Conservation (phyloP, 2,113 vertebrate genomes). For the Grammomys dolichurus region DNA sequence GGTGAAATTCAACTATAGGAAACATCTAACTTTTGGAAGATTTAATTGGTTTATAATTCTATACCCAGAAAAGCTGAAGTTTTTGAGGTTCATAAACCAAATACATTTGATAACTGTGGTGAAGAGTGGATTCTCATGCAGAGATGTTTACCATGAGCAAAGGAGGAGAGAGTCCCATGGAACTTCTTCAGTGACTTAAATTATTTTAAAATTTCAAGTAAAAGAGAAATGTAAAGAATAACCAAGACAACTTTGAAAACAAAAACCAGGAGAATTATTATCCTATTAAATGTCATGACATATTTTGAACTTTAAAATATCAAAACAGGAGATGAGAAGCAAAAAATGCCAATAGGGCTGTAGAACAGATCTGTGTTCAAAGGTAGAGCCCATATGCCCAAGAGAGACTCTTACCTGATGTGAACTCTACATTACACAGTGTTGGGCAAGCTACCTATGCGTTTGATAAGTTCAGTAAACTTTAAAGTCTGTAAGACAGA, state of each 20-base stretch:
- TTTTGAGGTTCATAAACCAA: background rate
- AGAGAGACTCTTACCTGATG: background rate
- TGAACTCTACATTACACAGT: background rate
- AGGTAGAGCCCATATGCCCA: background rate
- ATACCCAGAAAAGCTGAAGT: background rate
- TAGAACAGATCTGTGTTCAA: background rate
- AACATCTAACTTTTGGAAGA: background rate
- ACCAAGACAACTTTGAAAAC: slow-evolving; percentile 32
- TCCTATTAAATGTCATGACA: background rate
- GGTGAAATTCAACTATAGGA: background rate
- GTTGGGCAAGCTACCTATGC: background rate
- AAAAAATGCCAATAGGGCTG: background rate
- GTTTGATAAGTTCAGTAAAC: background rate
- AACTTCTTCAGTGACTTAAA: background rate
- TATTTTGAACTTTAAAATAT: slow-evolving; percentile 39
- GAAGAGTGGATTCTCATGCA: background rate
- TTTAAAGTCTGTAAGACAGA: background rate
- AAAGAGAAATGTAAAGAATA: slow-evolving; percentile 26
- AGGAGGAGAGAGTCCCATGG: background rate
- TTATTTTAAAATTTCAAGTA: slow-evolving; percentile 36
- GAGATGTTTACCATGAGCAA: background rate
- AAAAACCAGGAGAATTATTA: background rate
- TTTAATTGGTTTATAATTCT: background rate
- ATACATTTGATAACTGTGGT: background rate
- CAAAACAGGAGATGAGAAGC: background rate